Base-by-base conservation (phyloP, 1,140 invertebrate genomes). In the Drosophila paulistorum region DNA sequence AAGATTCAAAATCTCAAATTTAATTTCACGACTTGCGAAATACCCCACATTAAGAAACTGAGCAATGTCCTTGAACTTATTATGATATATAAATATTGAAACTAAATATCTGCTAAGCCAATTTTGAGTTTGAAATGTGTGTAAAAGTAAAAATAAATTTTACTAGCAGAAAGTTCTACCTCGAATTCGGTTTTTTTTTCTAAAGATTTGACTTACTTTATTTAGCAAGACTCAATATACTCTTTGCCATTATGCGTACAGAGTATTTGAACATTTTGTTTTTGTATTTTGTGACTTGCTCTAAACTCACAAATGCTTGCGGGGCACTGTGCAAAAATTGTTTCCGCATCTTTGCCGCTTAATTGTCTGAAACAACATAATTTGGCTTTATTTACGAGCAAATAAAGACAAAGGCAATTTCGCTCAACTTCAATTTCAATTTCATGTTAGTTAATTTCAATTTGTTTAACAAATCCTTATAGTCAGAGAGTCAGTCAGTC, bases 371-470 rank as follows among this genome's bases (percentile, higher is more conserved):
- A 86, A 87, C 84, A 87, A 87, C 84, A 87, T 84, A 87, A 87
- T 89, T 87, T 77, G 84, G 61, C 70, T 66, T 59, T 67, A 80
- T 79, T 85, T 85, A 62, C 79, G 59, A 68, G 65, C 79, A 77
- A 72, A 82, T 68, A 71, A 76, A 35, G 63, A 66, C 62, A 66
- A 70, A 62, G 65, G 63, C 71, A 82, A 81, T 77, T 81, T 78
- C 45, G 54, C 11, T 17, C 55, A 45, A 70, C 63, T 51, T 51
- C 75, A 60, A 75, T 72, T 81, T 23, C 45, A 51, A 51, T 51
- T 85, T 81, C 80, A 87, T 84, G 79, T 87, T 79, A 86, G 83
- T 81, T 83, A 79, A 86, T 79, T 79, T 87, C 76, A 89, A 87
- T 87, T 86, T 86, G 83, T 77, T 79, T 64, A 54, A 55, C 74